phyloP scores from a whole-genome alignment of 2,888 invertebrate genomes.

The Miltochrista miniata region DNA sequence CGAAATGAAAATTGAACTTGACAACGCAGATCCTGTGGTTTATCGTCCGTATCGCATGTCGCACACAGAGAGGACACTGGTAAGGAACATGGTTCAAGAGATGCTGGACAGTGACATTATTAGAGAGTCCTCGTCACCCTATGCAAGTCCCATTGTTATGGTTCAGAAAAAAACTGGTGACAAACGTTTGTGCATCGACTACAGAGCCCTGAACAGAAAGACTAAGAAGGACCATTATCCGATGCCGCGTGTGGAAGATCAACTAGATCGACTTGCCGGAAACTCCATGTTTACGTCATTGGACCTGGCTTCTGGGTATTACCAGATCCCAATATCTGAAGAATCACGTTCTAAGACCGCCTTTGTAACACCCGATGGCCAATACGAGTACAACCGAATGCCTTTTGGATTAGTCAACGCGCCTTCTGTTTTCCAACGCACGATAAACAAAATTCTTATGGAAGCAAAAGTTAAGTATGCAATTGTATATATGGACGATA shows the following conservation, averaged over 20 bases:
- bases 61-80: background rate
- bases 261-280: background rate
- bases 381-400: slow-evolving; percentile 3
- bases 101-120: background rate
- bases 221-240: slow-evolving; percentile 4
- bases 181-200: background rate
- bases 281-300: background rate
- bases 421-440: slow-evolving; percentile 1
- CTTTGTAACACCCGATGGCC: slow-evolving; percentile 4
- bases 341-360: background rate
- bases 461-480: slow-evolving; percentile 1
- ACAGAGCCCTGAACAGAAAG: background rate
- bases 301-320: slow-evolving; percentile 1
- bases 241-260: background rate
- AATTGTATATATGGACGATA: slow-evolving; percentile 9
- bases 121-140: slow-evolving; percentile 1
- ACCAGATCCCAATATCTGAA: background rate
- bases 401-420: slow-evolving; percentile 3
- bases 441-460: slow-evolving; percentile 1
- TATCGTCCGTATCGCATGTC: slow-evolving; percentile 7
- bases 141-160: slow-evolving; percentile 1
- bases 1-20: background rate
- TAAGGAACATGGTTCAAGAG: slow-evolving; percentile 1
- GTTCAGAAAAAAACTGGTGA: slow-evolving; percentile 2
- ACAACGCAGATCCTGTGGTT: background rate